A percentile compares a stretch with the other conserved stretches of the same genome.
phyloP scores from a whole-genome alignment of 2,888 invertebrate species.

The Thereva nobilitata region DNA sequence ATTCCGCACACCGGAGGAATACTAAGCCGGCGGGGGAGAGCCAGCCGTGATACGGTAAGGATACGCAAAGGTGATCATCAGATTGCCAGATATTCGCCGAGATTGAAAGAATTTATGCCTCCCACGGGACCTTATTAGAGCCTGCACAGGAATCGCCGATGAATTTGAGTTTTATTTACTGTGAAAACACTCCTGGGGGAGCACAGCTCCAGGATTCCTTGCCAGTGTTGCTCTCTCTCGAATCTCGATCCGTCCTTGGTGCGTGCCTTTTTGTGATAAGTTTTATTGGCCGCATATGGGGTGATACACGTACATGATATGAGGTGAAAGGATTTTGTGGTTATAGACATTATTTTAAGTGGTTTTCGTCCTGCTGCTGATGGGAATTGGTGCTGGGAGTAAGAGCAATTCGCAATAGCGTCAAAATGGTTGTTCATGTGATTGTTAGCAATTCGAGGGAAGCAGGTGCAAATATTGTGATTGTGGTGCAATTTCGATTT shows the following conservation, averaged over 20 bases:
- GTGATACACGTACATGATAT: neutral
- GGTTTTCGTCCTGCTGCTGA: no score
- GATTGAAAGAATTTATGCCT: conserved; percentile 38
- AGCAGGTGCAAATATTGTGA: no score
- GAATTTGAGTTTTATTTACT: conserved; percentile 38
- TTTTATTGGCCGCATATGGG: conserved; percentile 22
- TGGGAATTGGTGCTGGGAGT: no score
- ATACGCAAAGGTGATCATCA: conserved; percentile 35
- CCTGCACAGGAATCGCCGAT: conserved; percentile 31
- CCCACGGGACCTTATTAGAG: conserved; percentile 35
- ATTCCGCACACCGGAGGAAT: conserved; percentile 28
- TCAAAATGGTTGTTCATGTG: no score
- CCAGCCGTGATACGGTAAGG: neutral
- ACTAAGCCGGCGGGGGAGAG: conserved; percentile 13
- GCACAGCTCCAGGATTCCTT: neutral
- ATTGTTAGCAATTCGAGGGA: no score
- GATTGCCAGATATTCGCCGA: conserved; percentile 19
- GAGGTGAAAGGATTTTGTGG: no score
- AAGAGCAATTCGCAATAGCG: no score
- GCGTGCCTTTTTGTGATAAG: conserved; percentile 28
- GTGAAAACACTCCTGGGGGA: conserved; percentile 37
- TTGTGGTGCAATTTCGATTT: no score
- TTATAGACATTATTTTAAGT: no score
- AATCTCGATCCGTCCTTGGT: no score
- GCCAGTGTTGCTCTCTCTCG: no score